Conservation (phyloP, 2,888 invertebrate species). For the Dicyrtomina minuta region DNA sequence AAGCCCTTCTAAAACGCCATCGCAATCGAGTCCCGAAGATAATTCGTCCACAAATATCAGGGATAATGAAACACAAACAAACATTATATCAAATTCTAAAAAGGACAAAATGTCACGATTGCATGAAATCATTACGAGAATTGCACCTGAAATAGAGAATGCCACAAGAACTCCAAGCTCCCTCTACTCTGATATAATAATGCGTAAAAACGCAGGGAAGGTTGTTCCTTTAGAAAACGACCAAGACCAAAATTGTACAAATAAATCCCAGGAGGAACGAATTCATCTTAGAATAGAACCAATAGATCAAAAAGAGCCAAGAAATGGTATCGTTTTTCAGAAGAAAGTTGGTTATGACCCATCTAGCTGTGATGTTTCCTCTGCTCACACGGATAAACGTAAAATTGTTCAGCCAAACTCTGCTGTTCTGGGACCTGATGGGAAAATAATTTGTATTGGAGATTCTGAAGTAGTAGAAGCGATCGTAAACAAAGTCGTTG, state of each 20-base stretch:
- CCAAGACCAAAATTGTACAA: neutral
- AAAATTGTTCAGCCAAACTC: slow-evolving; percentile 60
- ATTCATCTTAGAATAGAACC: slow-evolving; percentile 14
- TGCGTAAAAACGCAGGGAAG: neutral
- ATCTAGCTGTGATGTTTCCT: slow-evolving; percentile 26
- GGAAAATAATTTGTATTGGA: slow-evolving; percentile 60
- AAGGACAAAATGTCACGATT: slow-evolving; percentile 15
- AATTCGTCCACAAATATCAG: no score
- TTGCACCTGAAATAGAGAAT: slow-evolving; percentile 26
- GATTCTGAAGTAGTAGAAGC: slow-evolving; percentile 39
- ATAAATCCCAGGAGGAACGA: neutral
- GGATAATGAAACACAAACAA: no score
- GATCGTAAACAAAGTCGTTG: slow-evolving; percentile 41
- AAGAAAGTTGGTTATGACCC: slow-evolving; percentile 21
- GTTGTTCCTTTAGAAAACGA: neutral
- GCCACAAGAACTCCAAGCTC: slow-evolving; percentile 22
- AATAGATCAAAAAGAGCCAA: neutral
- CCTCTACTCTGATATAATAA: slow-evolving; percentile 22
- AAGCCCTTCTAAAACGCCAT: neutral
- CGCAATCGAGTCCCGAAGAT: neutral
- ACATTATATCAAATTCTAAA: neutral
- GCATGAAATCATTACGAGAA: slow-evolving; percentile 18
- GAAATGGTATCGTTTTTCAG: slow-evolving; percentile 22
- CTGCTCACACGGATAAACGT: neutral
- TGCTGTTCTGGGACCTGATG: slow-evolving; percentile 67